Conservation (phyloP, 2,888 invertebrate genomes). For the Pecten maximus region DNA sequence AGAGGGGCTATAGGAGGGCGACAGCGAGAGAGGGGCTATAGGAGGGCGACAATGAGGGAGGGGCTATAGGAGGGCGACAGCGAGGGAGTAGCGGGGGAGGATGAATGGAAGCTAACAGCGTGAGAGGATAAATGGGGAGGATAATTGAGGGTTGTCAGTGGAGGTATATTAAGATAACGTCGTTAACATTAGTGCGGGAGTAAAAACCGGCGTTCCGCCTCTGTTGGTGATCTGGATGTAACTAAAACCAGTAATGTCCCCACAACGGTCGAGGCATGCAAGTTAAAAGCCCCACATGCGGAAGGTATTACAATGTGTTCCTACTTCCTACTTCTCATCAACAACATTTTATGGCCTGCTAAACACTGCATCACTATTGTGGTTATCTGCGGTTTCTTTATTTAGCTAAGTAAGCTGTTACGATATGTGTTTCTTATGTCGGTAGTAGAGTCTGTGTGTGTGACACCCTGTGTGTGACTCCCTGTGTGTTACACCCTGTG, state of each 20-base stretch:
- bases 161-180: neutral
- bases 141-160: too few species aligned
- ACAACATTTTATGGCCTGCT: neutral
- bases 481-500: too few species aligned
- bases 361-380: neutral
- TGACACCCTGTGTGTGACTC: too few species aligned
- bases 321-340: neutral
- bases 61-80: too few species aligned
- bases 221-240: neutral
- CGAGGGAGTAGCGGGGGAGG: too few species aligned
- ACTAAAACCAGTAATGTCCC: neutral
- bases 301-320: neutral
- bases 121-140: too few species aligned
- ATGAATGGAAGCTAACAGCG: too few species aligned
- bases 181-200: neutral
- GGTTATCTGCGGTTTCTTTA: neutral
- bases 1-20: too few species aligned
- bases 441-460: too few species aligned
- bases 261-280: neutral
- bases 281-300: neutral
- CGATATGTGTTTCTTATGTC: too few species aligned
- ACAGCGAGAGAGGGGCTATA: too few species aligned
- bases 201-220: neutral
- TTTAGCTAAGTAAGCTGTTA: neutral
- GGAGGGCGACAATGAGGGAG: too few species aligned